These are phyloP conservation scores for Apamea crenata DNA, from an alignment of 2,888 invertebrate species.

Conservation along the genomic window DNA sequence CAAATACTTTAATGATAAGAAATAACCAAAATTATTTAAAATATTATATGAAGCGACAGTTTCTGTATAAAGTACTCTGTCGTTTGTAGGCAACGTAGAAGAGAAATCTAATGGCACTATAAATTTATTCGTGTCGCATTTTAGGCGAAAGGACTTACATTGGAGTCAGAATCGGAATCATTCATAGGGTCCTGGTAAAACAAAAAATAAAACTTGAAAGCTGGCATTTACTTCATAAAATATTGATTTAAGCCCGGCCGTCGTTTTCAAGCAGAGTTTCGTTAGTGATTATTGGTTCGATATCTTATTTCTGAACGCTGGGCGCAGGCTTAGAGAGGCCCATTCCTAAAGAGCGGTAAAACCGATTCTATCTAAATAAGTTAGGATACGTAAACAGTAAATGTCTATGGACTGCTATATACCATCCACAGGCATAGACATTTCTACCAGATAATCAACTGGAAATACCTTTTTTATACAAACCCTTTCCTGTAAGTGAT, in stretches of 20 bases:
- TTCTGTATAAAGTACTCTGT: background rate
- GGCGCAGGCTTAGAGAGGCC: background rate
- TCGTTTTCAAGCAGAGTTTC: background rate
- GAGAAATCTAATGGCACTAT: background rate
- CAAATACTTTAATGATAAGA: background rate
- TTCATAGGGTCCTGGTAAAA: conserved; percentile 8
- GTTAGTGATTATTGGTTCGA: background rate
- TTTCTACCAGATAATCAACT: background rate
- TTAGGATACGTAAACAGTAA: background rate
- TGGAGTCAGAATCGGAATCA: background rate
- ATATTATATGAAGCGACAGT: background rate
- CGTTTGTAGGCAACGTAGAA: background rate
- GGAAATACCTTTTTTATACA: background rate
- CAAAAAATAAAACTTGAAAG: conserved; percentile 14
- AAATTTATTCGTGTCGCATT: conserved; percentile 9
- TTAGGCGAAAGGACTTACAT: conserved; percentile 11
- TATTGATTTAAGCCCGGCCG: background rate
- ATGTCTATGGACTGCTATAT: conserved; percentile 8
- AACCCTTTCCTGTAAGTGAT: background rate
- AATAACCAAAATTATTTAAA: conserved; percentile 6
- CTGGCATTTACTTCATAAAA: background rate
- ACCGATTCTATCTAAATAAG: conserved; percentile 17
- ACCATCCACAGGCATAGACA: background rate
- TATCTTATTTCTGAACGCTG: background rate
- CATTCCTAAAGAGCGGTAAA: background rate